Evolutionary conservation across 2,797 vertebrate genomes (phyloP).

Genomic region (Nyctibius grandis): DNA sequence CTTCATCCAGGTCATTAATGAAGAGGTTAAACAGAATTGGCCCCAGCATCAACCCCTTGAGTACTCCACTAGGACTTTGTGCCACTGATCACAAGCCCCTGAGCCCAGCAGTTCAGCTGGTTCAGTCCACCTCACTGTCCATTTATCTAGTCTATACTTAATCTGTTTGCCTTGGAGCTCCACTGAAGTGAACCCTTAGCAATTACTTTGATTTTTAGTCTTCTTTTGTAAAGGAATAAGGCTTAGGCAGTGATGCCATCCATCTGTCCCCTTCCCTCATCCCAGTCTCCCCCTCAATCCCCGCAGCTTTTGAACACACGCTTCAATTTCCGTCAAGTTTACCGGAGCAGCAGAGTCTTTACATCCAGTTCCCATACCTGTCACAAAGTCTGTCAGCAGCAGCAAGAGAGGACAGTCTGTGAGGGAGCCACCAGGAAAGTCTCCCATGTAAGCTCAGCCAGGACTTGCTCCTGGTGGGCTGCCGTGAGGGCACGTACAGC

Average conservation of each 20-base stretch:
- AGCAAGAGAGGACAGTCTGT: background rate
- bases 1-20: background rate
- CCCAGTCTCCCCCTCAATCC: background rate
- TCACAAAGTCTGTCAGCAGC: background rate
- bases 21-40: background rate
- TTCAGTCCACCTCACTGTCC: background rate
- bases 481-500: accelerated
- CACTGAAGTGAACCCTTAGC: background rate
- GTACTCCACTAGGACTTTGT: background rate
- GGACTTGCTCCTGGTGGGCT: accelerated
- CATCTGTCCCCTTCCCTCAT: background rate
- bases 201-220: background rate
- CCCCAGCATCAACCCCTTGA: too few species aligned
- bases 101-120: background rate
- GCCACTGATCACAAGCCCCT: accelerated
- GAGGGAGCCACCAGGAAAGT: background rate
- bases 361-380: background rate
- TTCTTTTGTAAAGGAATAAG: background rate
- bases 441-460: background rate
- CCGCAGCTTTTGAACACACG: background rate
- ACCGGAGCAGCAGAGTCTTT: background rate
- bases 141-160: background rate
- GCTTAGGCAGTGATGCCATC: background rate
- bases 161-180: background rate
- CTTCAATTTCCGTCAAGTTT: background rate